Conservation (phyloP, 2,797 vertebrate genomes). For the Knipowitschia caucasica region DNA sequence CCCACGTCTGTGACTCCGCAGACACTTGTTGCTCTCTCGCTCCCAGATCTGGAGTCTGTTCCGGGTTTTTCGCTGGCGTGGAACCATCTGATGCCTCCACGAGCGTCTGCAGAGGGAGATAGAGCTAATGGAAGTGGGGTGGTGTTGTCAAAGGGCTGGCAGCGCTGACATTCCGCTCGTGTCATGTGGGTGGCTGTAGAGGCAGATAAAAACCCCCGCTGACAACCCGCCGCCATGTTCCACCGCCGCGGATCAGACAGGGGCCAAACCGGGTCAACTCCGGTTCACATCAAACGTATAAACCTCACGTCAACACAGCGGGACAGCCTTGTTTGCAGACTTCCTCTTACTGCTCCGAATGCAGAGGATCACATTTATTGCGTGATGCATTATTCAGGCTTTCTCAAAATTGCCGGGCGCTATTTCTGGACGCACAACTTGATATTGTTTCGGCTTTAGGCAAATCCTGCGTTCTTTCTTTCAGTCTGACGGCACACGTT, state of each 20-base stretch:
- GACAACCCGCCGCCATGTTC: conserved; percentile 20
- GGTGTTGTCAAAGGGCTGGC: conserved; percentile 31
- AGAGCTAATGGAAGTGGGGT: conserved; percentile 66
- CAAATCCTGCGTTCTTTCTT: too few species aligned
- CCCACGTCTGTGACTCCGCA: conserved; percentile 36
- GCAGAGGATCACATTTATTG: too few species aligned
- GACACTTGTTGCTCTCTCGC: conserved; percentile 35
- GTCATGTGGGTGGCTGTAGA: conserved; percentile 45
- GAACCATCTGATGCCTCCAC: conserved; percentile 60
- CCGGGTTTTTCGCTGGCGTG: conserved; percentile 51
- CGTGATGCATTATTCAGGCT: too few species aligned
- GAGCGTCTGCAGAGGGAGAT: conserved; percentile 53
- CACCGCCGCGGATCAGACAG: conserved; percentile 1
- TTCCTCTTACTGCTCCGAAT: background rate
- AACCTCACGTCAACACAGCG: background rate
- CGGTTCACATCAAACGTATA: background rate
- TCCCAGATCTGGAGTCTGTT: conserved; percentile 44
- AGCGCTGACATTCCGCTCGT: conserved; percentile 58
- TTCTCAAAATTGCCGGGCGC: too few species aligned
- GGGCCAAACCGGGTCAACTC: conserved; percentile 5
- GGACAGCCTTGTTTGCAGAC: background rate
- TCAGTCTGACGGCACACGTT: too few species aligned
- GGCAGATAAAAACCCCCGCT: conserved; percentile 46
- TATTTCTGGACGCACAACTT: too few species aligned
- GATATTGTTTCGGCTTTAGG: too few species aligned